These are phyloP conservation scores for Styela clava DNA, from an alignment of 23 tunicate genomes.

Conservation along the genomic window DNA sequence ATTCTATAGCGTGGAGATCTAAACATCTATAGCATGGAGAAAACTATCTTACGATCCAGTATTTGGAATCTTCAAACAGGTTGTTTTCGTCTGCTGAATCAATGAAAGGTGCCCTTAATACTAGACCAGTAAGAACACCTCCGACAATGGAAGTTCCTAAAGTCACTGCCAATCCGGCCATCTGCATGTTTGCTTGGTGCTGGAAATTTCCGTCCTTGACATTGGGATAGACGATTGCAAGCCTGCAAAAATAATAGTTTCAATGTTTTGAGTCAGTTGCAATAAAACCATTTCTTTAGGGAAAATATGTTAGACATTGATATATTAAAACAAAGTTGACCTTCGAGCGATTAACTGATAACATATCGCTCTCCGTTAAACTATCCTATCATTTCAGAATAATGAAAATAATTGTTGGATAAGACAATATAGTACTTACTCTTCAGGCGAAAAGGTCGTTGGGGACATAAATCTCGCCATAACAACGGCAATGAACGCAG, in stretches of 20 bases:
- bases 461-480: slow-evolving; percentile 39
- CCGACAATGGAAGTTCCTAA: slow-evolving; percentile 63
- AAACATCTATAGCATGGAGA: no score
- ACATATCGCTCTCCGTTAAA: no score
- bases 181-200: slow-evolving; percentile 76
- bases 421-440: no score
- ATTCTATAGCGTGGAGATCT: no score
- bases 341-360: no score
- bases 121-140: slow-evolving; percentile 73
- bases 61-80: slow-evolving; percentile 68
- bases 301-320: no score
- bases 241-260: neutral
- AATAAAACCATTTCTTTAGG: no score
- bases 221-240: slow-evolving; percentile 18
- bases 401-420: no score
- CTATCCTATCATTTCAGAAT: no score
- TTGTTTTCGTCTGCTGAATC: slow-evolving; percentile 16
- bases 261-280: no score
- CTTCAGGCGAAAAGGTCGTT: slow-evolving; percentile 32
- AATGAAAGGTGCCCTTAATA: slow-evolving; percentile 67
- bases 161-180: slow-evolving; percentile 79
- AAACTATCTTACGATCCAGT: slow-evolving; percentile 70
- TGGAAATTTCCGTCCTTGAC: slow-evolving; percentile 22
- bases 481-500: slow-evolving; percentile 70
- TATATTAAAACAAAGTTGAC: no score